Base-by-base conservation (phyloP, 1,140 invertebrate genomes). In the Bombus fervidus region DNA sequence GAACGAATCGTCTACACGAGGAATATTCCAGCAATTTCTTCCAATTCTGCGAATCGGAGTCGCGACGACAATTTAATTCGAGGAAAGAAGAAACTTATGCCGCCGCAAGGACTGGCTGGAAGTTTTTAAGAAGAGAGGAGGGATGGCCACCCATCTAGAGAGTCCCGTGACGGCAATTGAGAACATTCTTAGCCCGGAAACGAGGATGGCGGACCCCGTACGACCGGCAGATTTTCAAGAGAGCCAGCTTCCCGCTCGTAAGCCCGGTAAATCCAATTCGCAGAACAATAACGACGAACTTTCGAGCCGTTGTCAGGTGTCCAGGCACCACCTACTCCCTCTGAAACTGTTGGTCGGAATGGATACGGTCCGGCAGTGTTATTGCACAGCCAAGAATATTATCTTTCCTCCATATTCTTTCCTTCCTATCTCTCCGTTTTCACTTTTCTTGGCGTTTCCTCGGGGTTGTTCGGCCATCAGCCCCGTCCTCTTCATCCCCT, bases 241-340 rank as follows among this genome's bases (percentile, higher is more conserved):
- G 31, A 39, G 64, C 77, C 53, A 18, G 37, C 13, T 43, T 85
- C 76, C 37, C 25, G 53, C 18, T n/a, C 37, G 43, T 85, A 74
- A 88, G 86, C 41, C 37, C n/a, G 22, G 34, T 25, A 81, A 89
- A 85, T 89, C 85, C 89, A 90, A 90, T 90, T 90, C 86, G 88
- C 88, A 68, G 88, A 89, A 90, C 89, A 89, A 89, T 87, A 87
- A 90, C 82, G 85, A 69, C 82, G 37, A 89, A 86, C 73, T 85
- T 83, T 79, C 31, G 15, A 64, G 69, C 25, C 81, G 28, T 82
- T 57, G 59, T 41, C 71, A 81, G 84, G 80, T 86, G 85, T 76
- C 57, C 53, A 18, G 43, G 37, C 53, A 28, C 41, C 80, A 25
- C 76, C 69, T 57, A 74, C 57, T 41, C 66, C 28, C 47, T 41